A percentile compares a stretch with the other conserved stretches of the same genome.
phyloP scores from a whole-genome alignment of 2,888 invertebrate genomes.

The Erpobdella octoculata region DNA sequence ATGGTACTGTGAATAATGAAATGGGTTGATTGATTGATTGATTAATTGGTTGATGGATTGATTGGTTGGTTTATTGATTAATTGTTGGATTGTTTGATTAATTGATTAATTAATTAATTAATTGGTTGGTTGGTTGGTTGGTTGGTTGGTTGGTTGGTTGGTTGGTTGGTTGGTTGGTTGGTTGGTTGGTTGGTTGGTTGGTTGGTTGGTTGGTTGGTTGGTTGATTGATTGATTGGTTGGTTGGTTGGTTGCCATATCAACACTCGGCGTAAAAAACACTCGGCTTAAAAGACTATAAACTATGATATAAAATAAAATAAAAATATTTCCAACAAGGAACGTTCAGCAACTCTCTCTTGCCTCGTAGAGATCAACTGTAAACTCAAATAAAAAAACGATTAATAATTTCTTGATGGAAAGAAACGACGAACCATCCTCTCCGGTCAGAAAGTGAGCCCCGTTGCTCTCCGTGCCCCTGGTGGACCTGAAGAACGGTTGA shows the following conservation, averaged over 20 bases:
- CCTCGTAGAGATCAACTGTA: no score
- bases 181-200: no score
- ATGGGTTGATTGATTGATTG: neutral
- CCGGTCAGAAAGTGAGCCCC: constrained; percentile 71
- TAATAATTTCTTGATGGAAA: neutral
- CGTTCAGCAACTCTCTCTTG: no score
- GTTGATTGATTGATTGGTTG: no score
- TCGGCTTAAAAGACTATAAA: no score
- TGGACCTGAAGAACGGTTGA: constrained; percentile 77
- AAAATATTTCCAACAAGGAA: no score
- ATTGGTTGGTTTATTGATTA: neutral
- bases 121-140: neutral
- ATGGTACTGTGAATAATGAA: no score
- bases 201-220: no score
- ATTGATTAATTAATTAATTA: neutral
- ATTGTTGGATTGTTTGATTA: neutral
- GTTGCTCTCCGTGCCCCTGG: constrained; percentile 75
- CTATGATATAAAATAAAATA: no score
- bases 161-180: neutral
- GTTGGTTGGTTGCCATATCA: no score
- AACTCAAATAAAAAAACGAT: neutral
- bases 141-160: neutral
- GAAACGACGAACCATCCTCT: constrained; percentile 62
- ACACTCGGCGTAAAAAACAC: no score
- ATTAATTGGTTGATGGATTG: neutral